These are phyloP conservation scores for Rhabdornis inornatus DNA, from an alignment of 2,113 vertebrate genomes.

Conservation along the genomic window DNA sequence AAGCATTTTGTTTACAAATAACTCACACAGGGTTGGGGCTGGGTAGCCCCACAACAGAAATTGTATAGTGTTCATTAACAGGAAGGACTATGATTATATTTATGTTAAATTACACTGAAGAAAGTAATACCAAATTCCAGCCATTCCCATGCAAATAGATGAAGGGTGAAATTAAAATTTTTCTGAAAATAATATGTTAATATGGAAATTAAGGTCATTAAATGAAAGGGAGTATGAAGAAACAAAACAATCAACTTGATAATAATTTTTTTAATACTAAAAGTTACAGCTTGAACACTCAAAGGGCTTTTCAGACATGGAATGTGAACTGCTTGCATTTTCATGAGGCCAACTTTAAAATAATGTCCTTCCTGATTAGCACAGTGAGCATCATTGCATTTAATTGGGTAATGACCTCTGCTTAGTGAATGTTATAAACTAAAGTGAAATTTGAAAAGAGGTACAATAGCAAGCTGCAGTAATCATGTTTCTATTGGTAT, in stretches of 20 bases:
- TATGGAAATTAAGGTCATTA: conserved; percentile 22
- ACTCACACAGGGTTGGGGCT: accelerated
- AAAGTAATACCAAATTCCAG: background rate
- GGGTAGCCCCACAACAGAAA: background rate
- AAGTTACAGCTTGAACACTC: conserved; percentile 25
- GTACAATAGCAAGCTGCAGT: conserved; percentile 55
- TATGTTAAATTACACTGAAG: background rate
- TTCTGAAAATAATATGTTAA: conserved; percentile 12
- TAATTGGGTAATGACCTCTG: conserved; percentile 69
- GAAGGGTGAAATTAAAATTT: conserved; percentile 23
- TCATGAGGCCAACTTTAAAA: conserved; percentile 54
- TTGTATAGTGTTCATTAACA: background rate
- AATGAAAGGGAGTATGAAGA: conserved; percentile 22
- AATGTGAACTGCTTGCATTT: conserved; percentile 46
- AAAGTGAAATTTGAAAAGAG: conserved; percentile 61
- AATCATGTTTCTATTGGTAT: conserved; percentile 69
- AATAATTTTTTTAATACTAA: conserved; percentile 10
- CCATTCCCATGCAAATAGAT: background rate
- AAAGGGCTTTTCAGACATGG: conserved; percentile 8
- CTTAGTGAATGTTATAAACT: conserved; percentile 60
- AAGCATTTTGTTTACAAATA: background rate
- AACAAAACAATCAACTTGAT: conserved; percentile 29
- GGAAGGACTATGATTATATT: background rate
- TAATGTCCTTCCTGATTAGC: conserved; percentile 61
- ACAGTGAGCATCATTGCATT: conserved; percentile 58